Evolutionary conservation across 2,797 vertebrate genomes (phyloP), one percentile per base, ranked within the genome.

Genomic region (Loriculus beryllinus): DNA sequence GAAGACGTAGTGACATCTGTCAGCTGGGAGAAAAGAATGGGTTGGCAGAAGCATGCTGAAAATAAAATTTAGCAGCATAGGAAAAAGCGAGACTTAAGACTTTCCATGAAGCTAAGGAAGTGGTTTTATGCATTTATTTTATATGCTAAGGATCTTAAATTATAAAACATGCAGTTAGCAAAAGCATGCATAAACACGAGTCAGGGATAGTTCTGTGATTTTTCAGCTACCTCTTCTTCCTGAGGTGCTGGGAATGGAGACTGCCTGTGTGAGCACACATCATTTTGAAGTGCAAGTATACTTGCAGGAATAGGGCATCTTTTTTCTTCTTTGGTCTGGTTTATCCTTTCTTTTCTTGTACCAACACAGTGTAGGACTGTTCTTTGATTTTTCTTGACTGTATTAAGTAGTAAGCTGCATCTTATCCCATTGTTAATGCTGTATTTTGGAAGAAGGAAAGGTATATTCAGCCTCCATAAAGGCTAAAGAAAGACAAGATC

Each of bases 1-100:
- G 71, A 80, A 94, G 76, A 60, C 20, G 1, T 67, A 71, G 75
- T 95, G 95, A 86, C 74, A 96, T 94, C 84, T 96, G 84, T 91
- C 93, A 93, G 57, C 74, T 82, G 67, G 63, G 70, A 81, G 82
- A 49, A 56, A 75, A 67, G 72, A 89, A 82, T 77, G 65, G 86
- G 43, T 57, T 95, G 77, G 65, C 72, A 88, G 91, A 86, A 93
- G 21, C 10, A 2, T 28, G 65, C 86, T 89, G 52, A 86, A 90
- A 94, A 95, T 91, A 91, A 94, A 89, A 74, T 20, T 63, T 42
- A 87, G 78, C 81, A 71, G 81, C 86, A 92, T 75, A 85, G 90
- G 68, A 71, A 86, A 79, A 35, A 72, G 40, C 49, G 86, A 82
- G 90, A 39, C 74, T 43, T 37, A 86, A 90, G 57, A 69, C 29